phyloP scores from a whole-genome alignment of 2,113 vertebrate species.

The Equus przewalskii region DNA sequence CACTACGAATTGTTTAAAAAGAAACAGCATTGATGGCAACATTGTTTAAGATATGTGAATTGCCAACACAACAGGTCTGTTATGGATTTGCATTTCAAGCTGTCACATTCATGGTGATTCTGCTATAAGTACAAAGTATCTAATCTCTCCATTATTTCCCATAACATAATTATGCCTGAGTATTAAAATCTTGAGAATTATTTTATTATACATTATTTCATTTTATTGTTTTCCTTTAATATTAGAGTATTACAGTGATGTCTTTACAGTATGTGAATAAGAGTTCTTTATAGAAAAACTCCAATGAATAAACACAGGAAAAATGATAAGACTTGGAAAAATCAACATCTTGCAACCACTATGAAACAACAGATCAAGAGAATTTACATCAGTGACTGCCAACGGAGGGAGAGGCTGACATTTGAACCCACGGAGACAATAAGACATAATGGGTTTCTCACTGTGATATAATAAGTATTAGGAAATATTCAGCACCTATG shows the following conservation, averaged over 20 bases:
- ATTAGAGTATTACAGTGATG: background rate
- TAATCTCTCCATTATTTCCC: background rate
- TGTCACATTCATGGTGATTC: background rate
- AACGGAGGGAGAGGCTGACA: background rate
- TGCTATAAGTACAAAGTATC: background rate
- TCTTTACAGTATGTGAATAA: slow-evolving; percentile 25
- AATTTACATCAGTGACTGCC: background rate
- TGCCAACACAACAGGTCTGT: background rate
- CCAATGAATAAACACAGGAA: slow-evolving; percentile 29
- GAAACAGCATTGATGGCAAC: background rate
- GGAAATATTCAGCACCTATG: background rate
- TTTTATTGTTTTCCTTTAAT: slow-evolving; percentile 13
- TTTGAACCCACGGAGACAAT: background rate
- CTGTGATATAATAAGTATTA: background rate
- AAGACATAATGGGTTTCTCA: background rate
- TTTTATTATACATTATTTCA: background rate
- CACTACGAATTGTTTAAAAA: background rate
- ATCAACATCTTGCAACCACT: background rate
- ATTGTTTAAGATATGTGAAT: background rate
- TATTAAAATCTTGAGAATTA: background rate
- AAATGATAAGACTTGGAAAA: slow-evolving; percentile 13
- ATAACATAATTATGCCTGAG: background rate
- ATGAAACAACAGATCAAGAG: background rate
- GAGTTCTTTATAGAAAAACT: slow-evolving; percentile 29
- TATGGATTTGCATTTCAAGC: background rate